A percentile compares a stretch with the other conserved stretches of the same genome.
Conservation (phyloP, 1,140 invertebrate species). For the Coptotermes formosanus region DNA sequence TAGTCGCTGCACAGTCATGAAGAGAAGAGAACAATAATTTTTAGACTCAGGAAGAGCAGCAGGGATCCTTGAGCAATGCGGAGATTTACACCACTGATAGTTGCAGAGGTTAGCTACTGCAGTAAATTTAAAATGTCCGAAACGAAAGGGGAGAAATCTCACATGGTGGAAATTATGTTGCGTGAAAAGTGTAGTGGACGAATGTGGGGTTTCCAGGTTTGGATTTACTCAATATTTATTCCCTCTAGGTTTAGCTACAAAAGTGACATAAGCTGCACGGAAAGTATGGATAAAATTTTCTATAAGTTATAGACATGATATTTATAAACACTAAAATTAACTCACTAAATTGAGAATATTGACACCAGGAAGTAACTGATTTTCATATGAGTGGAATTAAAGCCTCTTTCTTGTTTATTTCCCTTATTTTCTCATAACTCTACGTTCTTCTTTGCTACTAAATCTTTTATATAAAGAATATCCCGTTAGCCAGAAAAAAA, state of each 20-base stretch:
- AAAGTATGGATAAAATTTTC: no score
- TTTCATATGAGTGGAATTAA: no score
- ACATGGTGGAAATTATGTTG: not conserved
- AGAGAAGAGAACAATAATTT: constrained; percentile 19
- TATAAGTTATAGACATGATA: no score
- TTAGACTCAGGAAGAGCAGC: not conserved
- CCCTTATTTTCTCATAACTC: no score
- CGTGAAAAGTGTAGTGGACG: constrained; percentile 4
- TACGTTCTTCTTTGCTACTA: not conserved
- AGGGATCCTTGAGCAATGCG: not conserved
- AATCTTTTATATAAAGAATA: not conserved
- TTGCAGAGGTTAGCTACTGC: not conserved
- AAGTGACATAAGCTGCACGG: not conserved
- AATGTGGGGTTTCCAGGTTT: not conserved
- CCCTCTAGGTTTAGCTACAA: not conserved
- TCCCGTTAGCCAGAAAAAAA: not conserved
- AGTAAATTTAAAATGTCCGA: not conserved
- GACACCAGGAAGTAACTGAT: no score
- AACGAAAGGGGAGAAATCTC: not conserved
- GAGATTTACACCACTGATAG: not conserved
- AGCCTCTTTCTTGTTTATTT: no score
- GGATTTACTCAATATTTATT: not conserved
- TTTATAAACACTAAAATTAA: no score
- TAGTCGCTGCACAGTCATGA: not conserved
- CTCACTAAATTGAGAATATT: no score